phyloP scores from a whole-genome alignment of 2,113 vertebrate genomes.

The Camelus bactrianus region DNA sequence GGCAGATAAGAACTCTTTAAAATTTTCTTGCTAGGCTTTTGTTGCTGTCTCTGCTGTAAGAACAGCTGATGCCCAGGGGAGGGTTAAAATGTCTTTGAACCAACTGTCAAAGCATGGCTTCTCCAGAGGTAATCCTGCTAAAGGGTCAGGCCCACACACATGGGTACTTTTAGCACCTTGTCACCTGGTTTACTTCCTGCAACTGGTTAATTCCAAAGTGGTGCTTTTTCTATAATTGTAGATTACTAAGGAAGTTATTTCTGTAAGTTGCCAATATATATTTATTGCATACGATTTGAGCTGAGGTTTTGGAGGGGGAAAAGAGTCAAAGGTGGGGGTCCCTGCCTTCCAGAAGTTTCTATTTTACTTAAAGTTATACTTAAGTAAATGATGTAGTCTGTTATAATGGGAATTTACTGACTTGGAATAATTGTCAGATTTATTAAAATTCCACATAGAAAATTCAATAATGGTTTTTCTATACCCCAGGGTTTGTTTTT shows the following conservation, averaged over 20 bases:
- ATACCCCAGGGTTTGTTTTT: not conserved
- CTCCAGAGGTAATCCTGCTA: not conserved
- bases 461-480: not conserved
- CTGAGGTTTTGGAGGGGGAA: not conserved
- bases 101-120: not conserved
- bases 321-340: not conserved
- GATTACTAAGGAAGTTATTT: not conserved
- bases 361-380: conserved; percentile 29
- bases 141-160: not conserved
- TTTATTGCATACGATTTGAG: not conserved
- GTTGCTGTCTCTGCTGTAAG: not conserved
- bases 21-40: not conserved
- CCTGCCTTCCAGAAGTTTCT: not conserved
- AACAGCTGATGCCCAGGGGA: not conserved
- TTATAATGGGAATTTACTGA: not conserved
- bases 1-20: not conserved
- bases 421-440: not conserved
- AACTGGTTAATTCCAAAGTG: not conserved
- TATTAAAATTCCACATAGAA: not conserved
- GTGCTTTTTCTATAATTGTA: not conserved
- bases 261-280: not conserved
- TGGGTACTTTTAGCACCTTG: not conserved
- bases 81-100: not conserved
- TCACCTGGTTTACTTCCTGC: not conserved
- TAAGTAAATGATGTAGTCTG: not conserved